Evolutionary conservation across 2,888 invertebrate genomes (phyloP), one percentile per base, ranked within the genome.

Genomic region (Diaphora mendica): DNA sequence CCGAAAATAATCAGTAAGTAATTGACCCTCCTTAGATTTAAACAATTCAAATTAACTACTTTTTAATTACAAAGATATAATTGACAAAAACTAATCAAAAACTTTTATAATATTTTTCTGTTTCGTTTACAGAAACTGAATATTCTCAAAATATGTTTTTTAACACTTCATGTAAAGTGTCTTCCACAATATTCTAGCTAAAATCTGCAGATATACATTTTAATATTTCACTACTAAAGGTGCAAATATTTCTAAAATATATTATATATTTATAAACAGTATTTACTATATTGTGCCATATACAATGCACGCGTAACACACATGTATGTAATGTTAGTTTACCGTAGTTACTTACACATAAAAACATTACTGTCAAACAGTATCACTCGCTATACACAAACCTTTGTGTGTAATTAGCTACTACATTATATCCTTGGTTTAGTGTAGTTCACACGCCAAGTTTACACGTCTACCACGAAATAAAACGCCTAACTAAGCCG

Each of bases 161-260:
- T 80, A 79, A 86, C 87, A 87, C 86, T 77, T 70, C 71, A 67
- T 71, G 75, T 68, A 62, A 74, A 79, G 84, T 85, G 86, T 79
- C 85, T 85, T 80, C 77, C 86, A 90, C 87, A 89, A 91, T 91
- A 91, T 84, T 91, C 90, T 95, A 94, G 90, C 92, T 94, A 94
- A 91, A 89, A 89, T 91, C 94, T 94, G 95, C 95, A 91, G 92
- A 92, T 94, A 94, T 92, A 95, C 92, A 92, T 91, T 91, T 89
- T 90, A 91, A 91, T 93, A 94, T 92, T 93, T 88, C 92, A 93
- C 95, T 95, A 95, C 95, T 91, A 92, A 93, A 91, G 94, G 95
- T 95, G 95, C 95, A 95, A 95, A 95, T 95, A 95, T 93, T 91
- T 94, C 95, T 95, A 95, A 95, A 95, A 95, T 95, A 95, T 94